These are phyloP conservation scores for Python bivittatus DNA, from an alignment of 2,113 vertebrate genomes.

Conservation along the genomic window DNA sequence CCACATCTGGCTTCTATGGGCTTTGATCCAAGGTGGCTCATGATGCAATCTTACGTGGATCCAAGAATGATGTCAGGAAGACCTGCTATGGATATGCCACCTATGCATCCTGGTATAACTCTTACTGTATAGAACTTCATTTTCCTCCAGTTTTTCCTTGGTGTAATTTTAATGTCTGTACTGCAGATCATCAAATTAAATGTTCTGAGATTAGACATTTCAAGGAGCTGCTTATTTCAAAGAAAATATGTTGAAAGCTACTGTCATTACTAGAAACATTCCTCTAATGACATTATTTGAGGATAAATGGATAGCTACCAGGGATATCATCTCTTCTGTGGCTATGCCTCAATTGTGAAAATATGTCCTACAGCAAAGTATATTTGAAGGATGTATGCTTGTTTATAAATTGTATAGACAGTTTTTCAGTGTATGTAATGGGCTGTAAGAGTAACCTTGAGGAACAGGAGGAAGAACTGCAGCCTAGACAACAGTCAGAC, in stretches of 20 bases:
- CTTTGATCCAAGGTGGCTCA: constrained; percentile 97
- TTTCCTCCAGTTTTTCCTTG: neutral
- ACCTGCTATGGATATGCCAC: constrained; percentile 89
- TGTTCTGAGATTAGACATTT: neutral
- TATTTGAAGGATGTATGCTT: neutral
- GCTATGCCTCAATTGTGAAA: too few relatives aligned
- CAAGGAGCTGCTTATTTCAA: neutral
- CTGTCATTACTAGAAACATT: neutral
- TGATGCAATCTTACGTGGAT: constrained; percentile 99
- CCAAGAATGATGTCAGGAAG: constrained; percentile 95
- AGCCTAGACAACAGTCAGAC: neutral
- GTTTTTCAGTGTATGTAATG: neutral
- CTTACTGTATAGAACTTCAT: neutral
- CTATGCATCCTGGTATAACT: constrained; percentile 85
- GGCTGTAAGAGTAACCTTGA: neutral
- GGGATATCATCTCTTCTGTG: neutral
- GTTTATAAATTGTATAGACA: neutral
- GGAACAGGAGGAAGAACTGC: neutral
- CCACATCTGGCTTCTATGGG: constrained; percentile 96
- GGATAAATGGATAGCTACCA: neutral
- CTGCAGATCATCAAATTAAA: neutral
- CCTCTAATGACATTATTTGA: neutral
- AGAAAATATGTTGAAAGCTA: neutral
- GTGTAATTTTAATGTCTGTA: neutral
- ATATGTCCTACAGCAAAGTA: neutral